Percentiles rank a stretch among this genome's conserved stretches.
Evolutionary conservation across 2,797 vertebrate species (phyloP).

Genomic region (Spheniscus humboldti): DNA sequence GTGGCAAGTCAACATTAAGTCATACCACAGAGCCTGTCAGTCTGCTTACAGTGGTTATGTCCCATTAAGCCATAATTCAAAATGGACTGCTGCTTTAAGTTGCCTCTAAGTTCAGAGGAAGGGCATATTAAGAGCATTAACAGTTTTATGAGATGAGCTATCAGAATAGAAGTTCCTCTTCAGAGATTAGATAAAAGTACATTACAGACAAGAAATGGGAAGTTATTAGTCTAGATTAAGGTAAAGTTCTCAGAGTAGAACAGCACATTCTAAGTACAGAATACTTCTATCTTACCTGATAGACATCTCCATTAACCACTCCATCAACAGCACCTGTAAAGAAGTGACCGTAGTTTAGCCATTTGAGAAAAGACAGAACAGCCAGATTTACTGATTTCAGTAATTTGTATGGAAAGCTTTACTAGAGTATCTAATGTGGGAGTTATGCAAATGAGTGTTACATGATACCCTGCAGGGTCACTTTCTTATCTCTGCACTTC

Average conservation of each 20-base stretch:
- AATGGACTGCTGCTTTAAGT: neutral
- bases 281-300: constrained; percentile 79
- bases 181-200: neutral
- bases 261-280: neutral
- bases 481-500: neutral
- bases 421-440: neutral
- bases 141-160: neutral
- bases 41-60: neutral
- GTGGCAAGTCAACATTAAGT: neutral
- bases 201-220: neutral
- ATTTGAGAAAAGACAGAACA: neutral
- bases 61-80: neutral
- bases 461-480: neutral
- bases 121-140: neutral
- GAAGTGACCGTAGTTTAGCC: constrained; percentile 15
- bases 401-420: neutral
- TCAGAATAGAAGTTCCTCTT: neutral
- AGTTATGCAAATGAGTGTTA: neutral
- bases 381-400: neutral
- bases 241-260: neutral
- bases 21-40: neutral
- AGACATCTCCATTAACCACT: constrained; percentile 85
- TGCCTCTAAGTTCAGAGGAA: neutral
- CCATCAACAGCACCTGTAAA: constrained; percentile 79
- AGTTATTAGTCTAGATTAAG: neutral